Percentiles rank a stretch among this genome's conserved stretches.
These are phyloP conservation scores for Hirtodrosophila cameraria DNA, from an alignment of 2,888 invertebrate species.

Conservation along the genomic window DNA sequence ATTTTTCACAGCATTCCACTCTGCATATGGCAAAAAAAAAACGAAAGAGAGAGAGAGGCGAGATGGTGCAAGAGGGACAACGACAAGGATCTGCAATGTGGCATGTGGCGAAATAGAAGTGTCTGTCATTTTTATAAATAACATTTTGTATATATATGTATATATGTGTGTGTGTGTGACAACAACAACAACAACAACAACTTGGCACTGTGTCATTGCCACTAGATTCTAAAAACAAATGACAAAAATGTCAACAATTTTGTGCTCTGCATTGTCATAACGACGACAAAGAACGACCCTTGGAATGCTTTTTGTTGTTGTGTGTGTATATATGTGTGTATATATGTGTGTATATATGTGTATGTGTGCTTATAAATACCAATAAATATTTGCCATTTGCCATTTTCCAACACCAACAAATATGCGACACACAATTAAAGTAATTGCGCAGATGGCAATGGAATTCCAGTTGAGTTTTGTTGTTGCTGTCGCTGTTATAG, in stretches of 20 bases:
- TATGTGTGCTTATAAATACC: constrained; percentile 50
- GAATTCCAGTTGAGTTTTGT: constrained; percentile 52
- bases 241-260: constrained; percentile 77
- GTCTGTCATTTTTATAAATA: constrained; percentile 80
- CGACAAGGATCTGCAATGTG: constrained; percentile 55
- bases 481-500: constrained; percentile 34
- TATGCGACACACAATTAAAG: constrained; percentile 64
- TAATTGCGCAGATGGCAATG: constrained; percentile 62
- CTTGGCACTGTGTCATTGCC: constrained; percentile 73
- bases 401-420: constrained; percentile 52
- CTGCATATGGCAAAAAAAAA: constrained; percentile 39
- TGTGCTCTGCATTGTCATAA: constrained; percentile 66
- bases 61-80: constrained; percentile 5
- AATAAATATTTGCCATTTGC: constrained; percentile 66
- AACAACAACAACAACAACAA: constrained; percentile 20
- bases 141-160: constrained; percentile 51
- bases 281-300: constrained; percentile 36
- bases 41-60: not conserved
- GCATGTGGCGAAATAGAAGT: constrained; percentile 74
- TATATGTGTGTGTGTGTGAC: constrained; percentile 12
- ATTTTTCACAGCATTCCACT: constrained; percentile 72
- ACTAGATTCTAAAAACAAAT: constrained; percentile 74
- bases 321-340: constrained; percentile 1
- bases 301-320: constrained; percentile 40
- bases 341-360: not conserved